Percentiles rank a stretch among this genome's conserved stretches.
phyloP scores from a whole-genome alignment of 2,113 vertebrate species.

The Poeciliopsis retropinna region DNA sequence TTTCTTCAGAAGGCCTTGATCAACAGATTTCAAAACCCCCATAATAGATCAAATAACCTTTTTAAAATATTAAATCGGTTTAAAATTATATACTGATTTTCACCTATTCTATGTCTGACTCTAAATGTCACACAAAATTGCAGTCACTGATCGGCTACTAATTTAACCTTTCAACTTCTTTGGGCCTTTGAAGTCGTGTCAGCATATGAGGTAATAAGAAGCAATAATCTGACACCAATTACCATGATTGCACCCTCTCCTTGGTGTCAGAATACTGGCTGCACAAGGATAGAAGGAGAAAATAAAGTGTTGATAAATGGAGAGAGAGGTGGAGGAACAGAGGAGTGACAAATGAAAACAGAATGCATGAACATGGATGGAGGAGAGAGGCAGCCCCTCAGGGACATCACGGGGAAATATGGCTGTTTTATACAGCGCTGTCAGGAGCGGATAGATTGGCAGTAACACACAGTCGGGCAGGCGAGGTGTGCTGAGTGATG shows the following conservation, averaged over 20 bases:
- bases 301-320: conserved; percentile 52
- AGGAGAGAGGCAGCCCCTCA: conserved; percentile 14
- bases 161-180: neutral
- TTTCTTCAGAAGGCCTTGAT: neutral
- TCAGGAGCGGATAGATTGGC: conserved; percentile 32
- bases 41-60: conserved; percentile 4
- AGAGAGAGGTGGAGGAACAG: conserved; percentile 28
- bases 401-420: conserved; percentile 42
- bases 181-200: conserved; percentile 1
- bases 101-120: neutral
- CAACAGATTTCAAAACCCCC: conserved; percentile 12
- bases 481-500: neutral
- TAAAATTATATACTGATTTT: conserved; percentile 1
- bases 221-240: conserved; percentile 25
- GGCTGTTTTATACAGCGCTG: conserved; percentile 37
- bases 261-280: conserved; percentile 28
- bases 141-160: neutral
- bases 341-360: conserved; percentile 61
- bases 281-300: conserved; percentile 30
- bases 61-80: conserved; percentile 12
- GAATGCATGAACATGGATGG: conserved; percentile 26
- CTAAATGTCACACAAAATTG: neutral
- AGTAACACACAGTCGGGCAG: conserved; percentile 32
- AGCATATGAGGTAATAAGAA: neutral
- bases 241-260: conserved; percentile 11